phyloP scores from a whole-genome alignment of 1,140 invertebrate species.

The honey bee (Apis mellifera) region DNA sequence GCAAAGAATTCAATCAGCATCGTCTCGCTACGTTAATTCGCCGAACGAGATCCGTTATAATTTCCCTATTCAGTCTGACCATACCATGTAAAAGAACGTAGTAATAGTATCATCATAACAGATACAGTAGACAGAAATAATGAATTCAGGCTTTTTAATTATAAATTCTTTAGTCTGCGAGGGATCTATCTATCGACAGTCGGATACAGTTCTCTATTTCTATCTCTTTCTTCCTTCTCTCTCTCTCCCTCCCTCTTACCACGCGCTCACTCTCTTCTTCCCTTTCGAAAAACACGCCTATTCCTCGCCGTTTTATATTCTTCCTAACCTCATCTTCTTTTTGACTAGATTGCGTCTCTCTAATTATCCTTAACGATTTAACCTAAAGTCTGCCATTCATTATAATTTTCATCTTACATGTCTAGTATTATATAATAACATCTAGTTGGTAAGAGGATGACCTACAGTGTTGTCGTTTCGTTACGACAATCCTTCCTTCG shows the following conservation, averaged over 20 bases:
- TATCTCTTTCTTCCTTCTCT: not conserved
- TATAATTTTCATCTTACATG: slow-evolving; percentile 71
- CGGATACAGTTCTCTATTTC: slow-evolving; percentile 45
- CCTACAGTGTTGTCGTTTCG: slow-evolving; percentile 71
- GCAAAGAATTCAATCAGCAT: slow-evolving; percentile 46
- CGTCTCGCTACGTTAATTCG: slow-evolving; percentile 29
- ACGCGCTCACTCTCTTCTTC: not conserved
- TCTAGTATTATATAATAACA: slow-evolving; percentile 77
- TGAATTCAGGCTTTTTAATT: slow-evolving; percentile 58
- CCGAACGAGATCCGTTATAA: slow-evolving; percentile 59
- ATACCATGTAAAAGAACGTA: slow-evolving; percentile 65
- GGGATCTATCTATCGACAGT: slow-evolving; percentile 63
- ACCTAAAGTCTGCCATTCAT: slow-evolving; percentile 74
- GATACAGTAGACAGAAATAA: slow-evolving; percentile 66
- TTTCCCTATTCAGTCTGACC: slow-evolving; percentile 65
- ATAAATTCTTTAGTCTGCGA: slow-evolving; percentile 61
- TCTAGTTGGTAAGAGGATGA: slow-evolving; percentile 78
- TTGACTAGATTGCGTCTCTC: slow-evolving; percentile 80
- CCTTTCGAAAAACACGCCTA: not conserved
- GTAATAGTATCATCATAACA: slow-evolving; percentile 60
- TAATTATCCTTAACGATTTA: slow-evolving; percentile 74
- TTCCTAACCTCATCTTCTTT: slow-evolving; percentile 59
- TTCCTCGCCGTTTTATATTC: slow-evolving; percentile 21
- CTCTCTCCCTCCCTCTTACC: no score
- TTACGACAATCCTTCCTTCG: slow-evolving; percentile 60